Base-by-base conservation (phyloP, 2,797 vertebrate genomes). In the Artibeus jamaicensis region DNA sequence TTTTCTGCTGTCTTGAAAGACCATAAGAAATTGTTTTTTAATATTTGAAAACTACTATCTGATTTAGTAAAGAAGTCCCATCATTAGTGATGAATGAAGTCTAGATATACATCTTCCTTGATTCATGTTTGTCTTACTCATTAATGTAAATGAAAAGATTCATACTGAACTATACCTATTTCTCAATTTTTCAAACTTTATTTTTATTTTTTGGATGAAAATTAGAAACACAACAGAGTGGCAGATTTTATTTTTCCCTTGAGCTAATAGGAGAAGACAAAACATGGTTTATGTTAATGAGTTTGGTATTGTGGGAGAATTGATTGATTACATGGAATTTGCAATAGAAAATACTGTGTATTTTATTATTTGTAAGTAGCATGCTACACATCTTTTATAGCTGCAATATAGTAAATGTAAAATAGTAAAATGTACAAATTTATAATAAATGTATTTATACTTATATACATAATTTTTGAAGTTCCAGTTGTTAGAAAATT, bases 161-260 rank as follows among this genome's bases (percentile, higher is more conserved):
- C 2, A 0, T 42, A 44, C 55, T 74, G 18, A 78, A 83, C 15
- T 59, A 10, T 53, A 50, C 8, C 37, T 32, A 53, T 32, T 44
- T 59, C 16, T 90, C 15, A 83, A 2, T 53, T 84, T 55, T 42
- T 42, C 0, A 21, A 48, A 39, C 42, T 87, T 95, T 53, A 50
- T 87, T 81, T 96, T 97, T 91, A 90, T 91, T 92, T 85, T 85
- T 93, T 57, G 57, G 44, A 4, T 90, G 87, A 92, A 96, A 93
- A 95, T 82, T 85, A 95, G 86, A 94, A 93, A 73, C 78, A 81
- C 26, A 93, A 26, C 70, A 94, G 74, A 74, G 44, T 94, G 55
- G 92, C 73, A 92, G 48, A 59, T 62, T 94, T 89, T 89, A 73
- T 93, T 91, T 92, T 83, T 89, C 62, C 74, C 94, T 94, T 71